A percentile compares a stretch with the other conserved stretches of the same genome.
Conservation (phyloP, 2,888 invertebrate genomes). For the Odontocerum albicorne region DNA sequence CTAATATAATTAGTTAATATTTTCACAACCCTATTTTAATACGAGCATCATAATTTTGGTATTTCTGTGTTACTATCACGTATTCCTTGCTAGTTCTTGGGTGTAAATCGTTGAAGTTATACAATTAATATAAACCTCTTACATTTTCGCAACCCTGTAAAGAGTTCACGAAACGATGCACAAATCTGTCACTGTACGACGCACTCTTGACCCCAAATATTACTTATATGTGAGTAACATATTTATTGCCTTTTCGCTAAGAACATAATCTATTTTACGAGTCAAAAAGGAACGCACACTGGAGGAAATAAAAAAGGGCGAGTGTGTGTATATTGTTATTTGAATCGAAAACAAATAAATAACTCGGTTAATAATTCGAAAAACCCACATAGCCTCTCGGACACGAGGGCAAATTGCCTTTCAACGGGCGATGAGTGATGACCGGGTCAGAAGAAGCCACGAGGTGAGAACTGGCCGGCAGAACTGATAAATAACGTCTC, state of each 20-base stretch:
- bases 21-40: too few relatives aligned
- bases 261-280: slow-evolving; percentile 16
- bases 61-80: not conserved
- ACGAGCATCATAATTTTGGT: not conserved
- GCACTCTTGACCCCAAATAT: slow-evolving; percentile 16
- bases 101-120: not conserved
- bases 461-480: slow-evolving; percentile 12
- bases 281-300: not conserved
- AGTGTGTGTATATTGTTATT: slow-evolving; percentile 25
- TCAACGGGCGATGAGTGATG: slow-evolving; percentile 35
- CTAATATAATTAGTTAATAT: too few relatives aligned
- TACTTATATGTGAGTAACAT: not conserved
- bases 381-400: slow-evolving; percentile 35
- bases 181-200: slow-evolving; percentile 27
- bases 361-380: slow-evolving; percentile 35
- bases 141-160: not conserved
- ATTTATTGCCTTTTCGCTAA: slow-evolving; percentile 16
- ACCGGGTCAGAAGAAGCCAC: slow-evolving; percentile 6
- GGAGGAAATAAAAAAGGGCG: slow-evolving; percentile 6
- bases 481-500: slow-evolving; percentile 5
- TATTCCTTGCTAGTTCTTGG: not conserved
- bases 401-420: slow-evolving; percentile 33
- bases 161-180: slow-evolving; percentile 9
- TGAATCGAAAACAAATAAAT: slow-evolving; percentile 36
- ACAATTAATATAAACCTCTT: not conserved